Conservation (phyloP, 2,113 vertebrate species). For the Phocoena sinus region DNA sequence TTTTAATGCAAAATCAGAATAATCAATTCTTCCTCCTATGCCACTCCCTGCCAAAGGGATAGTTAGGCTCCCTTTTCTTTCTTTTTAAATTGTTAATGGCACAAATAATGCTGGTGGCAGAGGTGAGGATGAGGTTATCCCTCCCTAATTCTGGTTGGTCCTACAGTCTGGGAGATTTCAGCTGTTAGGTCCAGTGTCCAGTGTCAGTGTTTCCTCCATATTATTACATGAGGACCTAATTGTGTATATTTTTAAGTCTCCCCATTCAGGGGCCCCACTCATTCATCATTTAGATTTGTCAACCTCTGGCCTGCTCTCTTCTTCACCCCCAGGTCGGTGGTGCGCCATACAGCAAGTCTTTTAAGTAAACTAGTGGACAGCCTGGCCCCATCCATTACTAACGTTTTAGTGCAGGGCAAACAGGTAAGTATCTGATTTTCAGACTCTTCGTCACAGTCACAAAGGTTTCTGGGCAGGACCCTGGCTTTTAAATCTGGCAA, state of each 20-base stretch:
- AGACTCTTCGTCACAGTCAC: slow-evolving; percentile 62
- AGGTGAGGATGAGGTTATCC: not conserved
- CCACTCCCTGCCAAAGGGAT: not conserved
- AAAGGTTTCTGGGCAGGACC: slow-evolving; percentile 39
- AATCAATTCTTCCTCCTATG: not conserved
- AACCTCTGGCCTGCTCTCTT: slow-evolving; percentile 88
- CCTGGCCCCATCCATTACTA: slow-evolving; percentile 99
- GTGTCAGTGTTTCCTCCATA: not conserved
- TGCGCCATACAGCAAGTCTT: slow-evolving; percentile 96
- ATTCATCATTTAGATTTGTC: slow-evolving; percentile 71
- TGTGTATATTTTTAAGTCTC: not conserved
- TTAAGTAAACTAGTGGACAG: slow-evolving; percentile 99
- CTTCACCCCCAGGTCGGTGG: slow-evolving; percentile 95
- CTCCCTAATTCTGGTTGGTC: not conserved
- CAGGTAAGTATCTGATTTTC: slow-evolving; percentile 91
- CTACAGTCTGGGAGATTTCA: not conserved
- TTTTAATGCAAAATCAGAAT: not conserved
- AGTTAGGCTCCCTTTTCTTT: not conserved
- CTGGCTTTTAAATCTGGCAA: slow-evolving; percentile 35
- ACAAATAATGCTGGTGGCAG: not conserved
- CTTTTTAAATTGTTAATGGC: not conserved
- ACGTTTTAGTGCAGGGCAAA: slow-evolving; percentile 99
- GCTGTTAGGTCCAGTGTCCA: not conserved
- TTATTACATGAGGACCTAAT: not conserved
- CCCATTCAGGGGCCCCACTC: slow-evolving; percentile 13